Conservation (phyloP, 2,797 vertebrate species). For the Phrynocephalus vlangalii region DNA sequence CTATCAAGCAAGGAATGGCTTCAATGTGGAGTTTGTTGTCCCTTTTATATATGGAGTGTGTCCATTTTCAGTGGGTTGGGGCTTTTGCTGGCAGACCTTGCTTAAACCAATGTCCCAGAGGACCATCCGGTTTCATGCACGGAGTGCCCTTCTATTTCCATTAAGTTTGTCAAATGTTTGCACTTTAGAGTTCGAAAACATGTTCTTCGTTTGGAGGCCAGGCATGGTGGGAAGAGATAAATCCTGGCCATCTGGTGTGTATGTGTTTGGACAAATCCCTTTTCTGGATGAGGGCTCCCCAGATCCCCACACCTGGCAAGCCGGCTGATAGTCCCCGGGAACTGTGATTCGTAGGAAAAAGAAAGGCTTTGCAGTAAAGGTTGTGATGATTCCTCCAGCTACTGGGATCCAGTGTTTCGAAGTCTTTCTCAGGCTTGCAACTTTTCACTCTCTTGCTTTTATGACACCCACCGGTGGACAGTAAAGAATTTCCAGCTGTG, state of each 20-base stretch:
- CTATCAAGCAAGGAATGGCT: not conserved
- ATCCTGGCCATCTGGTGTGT: no score
- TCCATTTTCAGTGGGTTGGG: not conserved
- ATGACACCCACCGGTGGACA: not conserved
- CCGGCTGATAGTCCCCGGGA: no score
- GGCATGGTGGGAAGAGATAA: no score
- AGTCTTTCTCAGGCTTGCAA: not conserved
- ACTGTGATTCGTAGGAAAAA: no score
- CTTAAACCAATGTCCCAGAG: slow-evolving; percentile 45
- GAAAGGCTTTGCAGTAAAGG: not conserved
- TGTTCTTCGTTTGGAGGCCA: not conserved
- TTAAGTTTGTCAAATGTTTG: slow-evolving; percentile 19
- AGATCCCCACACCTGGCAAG: no score
- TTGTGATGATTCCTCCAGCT: not conserved
- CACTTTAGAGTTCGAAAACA: not conserved
- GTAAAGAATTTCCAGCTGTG: not conserved
- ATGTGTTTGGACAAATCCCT: no score
- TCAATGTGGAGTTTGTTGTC: not conserved
- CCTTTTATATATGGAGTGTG: no score
- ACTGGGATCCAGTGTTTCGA: not conserved
- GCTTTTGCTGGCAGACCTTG: slow-evolving; percentile 26
- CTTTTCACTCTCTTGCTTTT: not conserved
- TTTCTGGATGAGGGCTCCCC: no score
- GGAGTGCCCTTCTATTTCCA: slow-evolving; percentile 38
- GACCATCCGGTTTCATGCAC: slow-evolving; percentile 16